Evolutionary conservation across 64 coral and sea anemone species (phyloP), one percentile per base, ranked within the genome.

Genomic region (Montipora cactus): DNA sequence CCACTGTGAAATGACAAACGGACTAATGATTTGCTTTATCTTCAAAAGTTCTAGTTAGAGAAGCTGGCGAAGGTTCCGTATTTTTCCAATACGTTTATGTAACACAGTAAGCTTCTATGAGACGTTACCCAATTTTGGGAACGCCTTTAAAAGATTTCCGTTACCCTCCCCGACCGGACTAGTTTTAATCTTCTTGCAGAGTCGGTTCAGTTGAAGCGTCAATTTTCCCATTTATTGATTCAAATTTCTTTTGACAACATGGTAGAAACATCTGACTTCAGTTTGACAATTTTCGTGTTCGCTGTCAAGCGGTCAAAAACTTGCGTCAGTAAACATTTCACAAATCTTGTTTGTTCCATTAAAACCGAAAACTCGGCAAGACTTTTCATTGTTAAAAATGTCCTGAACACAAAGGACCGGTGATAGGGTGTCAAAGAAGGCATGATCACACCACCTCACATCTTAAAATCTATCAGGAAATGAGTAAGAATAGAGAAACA

Each of bases 271-370:
- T 86, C 61, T 86, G 82, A 86, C 67, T 49, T 86, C 50, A 49
- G 47, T 64, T 49, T 86, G 82, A 86, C 82, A 86, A 22, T 86
- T 86, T 86, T 15, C 64, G 68, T 71, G 45, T 70, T 86, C 64
- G 8, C n/a, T 86, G 82, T 86, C 82, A 86, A 59, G 5, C 66
- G 82, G 13, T n/a, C 44, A 57, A 25, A 25, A 66, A 47, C 2
- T 21, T 46, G 59, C 49, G 48, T 86, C 82, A 51, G 62, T 66
- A 86, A 71, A 86, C 66, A 86, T 48, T 86, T 86, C 82, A 86
- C 82, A 46, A 49, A 51, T 48, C 82, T 70, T 86, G 62, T 86
- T 86, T 86, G 82, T 50, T 86, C 82, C 82, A 86, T 86, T 86
- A 86, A 44, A 72, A 46, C 28, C 62, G n/a, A 64, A 86, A 86